Evolutionary conservation across 2,888 invertebrate genomes (phyloP).

Genomic region (Perdita meconis): DNA sequence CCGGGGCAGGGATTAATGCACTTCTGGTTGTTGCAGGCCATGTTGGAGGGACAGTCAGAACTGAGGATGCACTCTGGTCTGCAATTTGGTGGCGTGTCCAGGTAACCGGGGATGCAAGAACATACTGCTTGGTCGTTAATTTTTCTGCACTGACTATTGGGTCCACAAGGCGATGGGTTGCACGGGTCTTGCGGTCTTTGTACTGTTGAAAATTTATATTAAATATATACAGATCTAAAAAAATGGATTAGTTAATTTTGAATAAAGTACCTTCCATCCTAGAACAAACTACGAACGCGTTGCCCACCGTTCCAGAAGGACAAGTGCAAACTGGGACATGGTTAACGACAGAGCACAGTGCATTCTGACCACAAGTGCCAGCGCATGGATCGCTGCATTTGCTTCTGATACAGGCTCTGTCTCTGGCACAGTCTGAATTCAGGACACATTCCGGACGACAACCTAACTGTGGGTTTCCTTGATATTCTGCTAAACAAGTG

Average conservation of each 20-base stretch:
- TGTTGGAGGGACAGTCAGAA: constrained; percentile 90
- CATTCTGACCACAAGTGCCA: constrained; percentile 88
- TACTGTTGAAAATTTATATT: constrained; percentile 67
- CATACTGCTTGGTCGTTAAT: constrained; percentile 88
- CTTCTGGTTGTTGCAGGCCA: constrained; percentile 91
- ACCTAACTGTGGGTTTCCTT: constrained; percentile 90
- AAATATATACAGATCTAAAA: too few species aligned
- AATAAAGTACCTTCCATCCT: constrained; percentile 81
- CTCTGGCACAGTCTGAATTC: constrained; percentile 89
- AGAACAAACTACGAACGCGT: constrained; percentile 89
- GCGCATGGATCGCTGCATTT: constrained; percentile 91
- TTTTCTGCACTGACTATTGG: constrained; percentile 91
- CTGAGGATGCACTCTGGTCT: constrained; percentile 93
- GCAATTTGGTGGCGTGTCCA: constrained; percentile 90
- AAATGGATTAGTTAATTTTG: too few species aligned
- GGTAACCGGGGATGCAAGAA: constrained; percentile 90
- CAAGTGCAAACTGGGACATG: constrained; percentile 89
- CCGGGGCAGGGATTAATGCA: constrained; percentile 93
- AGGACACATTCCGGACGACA: constrained; percentile 92
- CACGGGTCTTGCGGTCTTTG: constrained; percentile 87
- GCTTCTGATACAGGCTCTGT: constrained; percentile 90
- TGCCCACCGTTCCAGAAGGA: constrained; percentile 88
- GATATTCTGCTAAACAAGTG: constrained; percentile 89
- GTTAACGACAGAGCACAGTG: constrained; percentile 85
- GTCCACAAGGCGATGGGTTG: constrained; percentile 90